Conservation (phyloP, 2,888 invertebrate genomes). For the Cremastobaeus sp. region DNA sequence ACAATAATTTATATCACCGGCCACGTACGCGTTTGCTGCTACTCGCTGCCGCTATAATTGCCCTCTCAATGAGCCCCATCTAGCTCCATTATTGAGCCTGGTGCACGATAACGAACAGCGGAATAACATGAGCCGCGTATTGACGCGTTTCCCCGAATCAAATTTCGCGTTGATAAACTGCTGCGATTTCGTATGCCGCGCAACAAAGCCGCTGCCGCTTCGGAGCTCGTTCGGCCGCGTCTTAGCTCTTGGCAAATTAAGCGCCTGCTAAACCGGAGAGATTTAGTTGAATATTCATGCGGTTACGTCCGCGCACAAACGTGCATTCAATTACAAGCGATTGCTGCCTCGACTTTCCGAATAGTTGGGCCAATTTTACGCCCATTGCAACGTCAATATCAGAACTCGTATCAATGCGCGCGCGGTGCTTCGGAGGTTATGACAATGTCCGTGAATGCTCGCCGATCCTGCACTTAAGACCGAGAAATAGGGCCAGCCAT, state of each 20-base stretch:
- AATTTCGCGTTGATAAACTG: conserved; percentile 41
- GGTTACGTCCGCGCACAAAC: conserved; percentile 68
- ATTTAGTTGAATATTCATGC: conserved; percentile 74
- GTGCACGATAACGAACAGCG: conserved; percentile 59
- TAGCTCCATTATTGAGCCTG: conserved; percentile 56
- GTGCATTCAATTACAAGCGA: conserved; percentile 76
- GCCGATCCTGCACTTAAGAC: conserved; percentile 28
- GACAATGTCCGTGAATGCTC: conserved; percentile 35
- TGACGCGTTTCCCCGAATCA: conserved; percentile 35
- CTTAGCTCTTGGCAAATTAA: conserved; percentile 33
- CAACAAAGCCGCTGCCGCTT: conserved; percentile 26
- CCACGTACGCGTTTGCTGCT: not conserved
- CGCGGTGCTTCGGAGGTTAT: conserved; percentile 1
- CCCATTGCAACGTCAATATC: conserved; percentile 77
- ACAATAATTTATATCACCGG: conserved; percentile 25
- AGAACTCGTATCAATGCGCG: conserved; percentile 28
- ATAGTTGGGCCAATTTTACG: conserved; percentile 76
- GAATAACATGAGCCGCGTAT: conserved; percentile 48
- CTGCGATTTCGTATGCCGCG: conserved; percentile 23
- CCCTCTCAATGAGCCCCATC: conserved; percentile 56
- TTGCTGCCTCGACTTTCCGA: conserved; percentile 71
- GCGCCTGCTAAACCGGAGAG: conserved; percentile 50
- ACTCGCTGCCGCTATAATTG: conserved; percentile 47
- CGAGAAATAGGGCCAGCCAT: conserved; percentile 49
- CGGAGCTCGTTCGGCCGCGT: conserved; percentile 10